Evolutionary conservation across 92 coral and sea anemone species (phyloP), one percentile per base, ranked within the genome.

Genomic region (Actinostola sp.): DNA sequence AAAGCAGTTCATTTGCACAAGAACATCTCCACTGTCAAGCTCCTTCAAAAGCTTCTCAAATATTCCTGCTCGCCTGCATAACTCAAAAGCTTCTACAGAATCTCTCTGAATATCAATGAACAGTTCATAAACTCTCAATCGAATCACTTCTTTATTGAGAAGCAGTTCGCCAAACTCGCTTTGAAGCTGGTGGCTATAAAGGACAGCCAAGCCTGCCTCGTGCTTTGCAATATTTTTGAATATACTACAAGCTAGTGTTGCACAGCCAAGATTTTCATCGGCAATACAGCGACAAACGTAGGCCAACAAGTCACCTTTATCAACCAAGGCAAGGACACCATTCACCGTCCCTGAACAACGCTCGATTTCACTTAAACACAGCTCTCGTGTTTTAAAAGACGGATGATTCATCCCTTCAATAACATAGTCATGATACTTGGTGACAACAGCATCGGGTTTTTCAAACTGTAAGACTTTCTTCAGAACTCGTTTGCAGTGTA

Each of bases 401-500:
- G 99, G 96, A 52, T 95, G 96, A 61, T 92, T 95, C 68, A 95
- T 32, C 54, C 99, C 99, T 67, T 95, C 96, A 51, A 95, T 82
- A 16, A 89, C 92, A 52, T 75, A 85, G 61, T 88, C 99, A 75
- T 84, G 91, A 74, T 92, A 84, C 60, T 92, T 85, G 26, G 75
- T 75, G 1, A 84, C 83, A 44, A 85, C 39, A 1, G 87, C 85
- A 31, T 92, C 99, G 11, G 91, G 86, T 63, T 83, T 91, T 71
- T 86, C 92, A 66, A 88, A 72, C 75, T 74, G 76, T 45, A 95
- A 72, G 26, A 95, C 66, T 56, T 95, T 95, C 83, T 77, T 89
- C 70, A 95, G 73, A 31, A 95, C 81, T 27, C 86, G 77, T 63
- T 81, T 88, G 59, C 94, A 91, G 29, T 84, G 38, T 50, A 67